Percentiles rank a stretch among this genome's conserved stretches.
Conservation (phyloP, 2,797 vertebrate genomes). For the Kryptolebias ocellatus region DNA sequence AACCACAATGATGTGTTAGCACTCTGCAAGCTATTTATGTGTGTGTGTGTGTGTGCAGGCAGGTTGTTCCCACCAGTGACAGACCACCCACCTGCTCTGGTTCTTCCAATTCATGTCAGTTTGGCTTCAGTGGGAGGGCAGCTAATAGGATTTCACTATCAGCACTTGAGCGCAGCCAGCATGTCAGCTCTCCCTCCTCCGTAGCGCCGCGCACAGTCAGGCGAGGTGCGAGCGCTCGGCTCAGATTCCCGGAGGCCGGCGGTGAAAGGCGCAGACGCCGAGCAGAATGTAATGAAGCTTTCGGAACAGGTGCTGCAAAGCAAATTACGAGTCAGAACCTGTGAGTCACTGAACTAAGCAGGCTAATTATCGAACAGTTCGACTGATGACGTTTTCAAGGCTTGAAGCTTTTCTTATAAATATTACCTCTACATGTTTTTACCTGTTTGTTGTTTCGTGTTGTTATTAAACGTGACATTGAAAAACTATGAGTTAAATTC, state of each 20-base stretch:
- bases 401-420: no score
- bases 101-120: conserved; percentile 70
- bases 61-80: conserved; percentile 71
- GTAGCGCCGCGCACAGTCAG: conserved; percentile 50
- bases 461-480: no score
- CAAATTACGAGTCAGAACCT: conserved; percentile 39
- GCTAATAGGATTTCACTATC: conserved; percentile 82
- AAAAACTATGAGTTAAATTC: no score
- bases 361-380: neutral
- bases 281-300: conserved; percentile 36
- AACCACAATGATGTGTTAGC: conserved; percentile 40
- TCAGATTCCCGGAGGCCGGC: conserved; percentile 45
- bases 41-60: conserved; percentile 29
- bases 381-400: neutral
- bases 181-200: conserved; percentile 75
- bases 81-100: conserved; percentile 78
- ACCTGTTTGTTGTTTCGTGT: no score
- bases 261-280: conserved; percentile 53
- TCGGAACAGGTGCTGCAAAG: conserved; percentile 29
- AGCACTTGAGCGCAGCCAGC: conserved; percentile 70
- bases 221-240: conserved; percentile 57
- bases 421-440: no score
- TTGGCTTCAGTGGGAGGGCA: conserved; percentile 72
- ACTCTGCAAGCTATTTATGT: conserved; percentile 42
- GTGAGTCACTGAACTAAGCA: conserved; percentile 19